phyloP scores from a whole-genome alignment of 1,140 invertebrate genomes.

The Drosophila punjabiensis region DNA sequence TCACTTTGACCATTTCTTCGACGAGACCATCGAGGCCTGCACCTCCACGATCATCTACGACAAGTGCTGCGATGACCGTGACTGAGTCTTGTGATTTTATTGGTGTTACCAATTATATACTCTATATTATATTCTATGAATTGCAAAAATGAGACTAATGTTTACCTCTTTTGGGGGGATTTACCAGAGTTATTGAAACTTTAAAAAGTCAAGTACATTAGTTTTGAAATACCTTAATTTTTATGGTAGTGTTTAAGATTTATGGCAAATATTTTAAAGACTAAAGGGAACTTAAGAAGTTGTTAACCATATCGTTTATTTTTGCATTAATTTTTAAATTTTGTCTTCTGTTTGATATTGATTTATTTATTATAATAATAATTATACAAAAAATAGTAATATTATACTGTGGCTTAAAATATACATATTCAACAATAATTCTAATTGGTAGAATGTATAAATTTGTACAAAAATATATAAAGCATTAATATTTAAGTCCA shows the following conservation, averaged over 20 bases:
- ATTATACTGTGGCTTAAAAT: too few relatives aligned
- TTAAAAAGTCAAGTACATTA: neutral
- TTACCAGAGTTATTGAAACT: neutral
- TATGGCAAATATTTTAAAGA: too few relatives aligned
- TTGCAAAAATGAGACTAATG: neutral
- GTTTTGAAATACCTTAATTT: neutral
- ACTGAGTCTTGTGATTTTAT: slow-evolving; percentile 22
- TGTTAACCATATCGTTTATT: too few relatives aligned
- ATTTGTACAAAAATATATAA: neutral
- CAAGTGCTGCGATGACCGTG: slow-evolving; percentile 62
- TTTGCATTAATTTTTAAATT: too few relatives aligned
- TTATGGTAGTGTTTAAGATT: too few relatives aligned
- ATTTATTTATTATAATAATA: too few relatives aligned
- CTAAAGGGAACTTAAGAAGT: too few relatives aligned
- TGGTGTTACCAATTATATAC: slow-evolving; percentile 5
- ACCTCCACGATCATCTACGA: slow-evolving; percentile 63
- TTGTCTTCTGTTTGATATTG: too few relatives aligned
- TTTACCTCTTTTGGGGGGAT: neutral
- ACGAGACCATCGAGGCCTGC: slow-evolving; percentile 63
- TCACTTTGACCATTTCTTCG: slow-evolving; percentile 69
- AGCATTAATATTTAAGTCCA: too few relatives aligned
- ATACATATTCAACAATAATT: too few relatives aligned
- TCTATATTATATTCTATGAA: slow-evolving; percentile 17
- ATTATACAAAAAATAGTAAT: too few relatives aligned
- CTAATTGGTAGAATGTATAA: too few relatives aligned